These are phyloP conservation scores for Melinaea menophilus DNA, from an alignment of 2,888 invertebrate species.

Conservation along the genomic window DNA sequence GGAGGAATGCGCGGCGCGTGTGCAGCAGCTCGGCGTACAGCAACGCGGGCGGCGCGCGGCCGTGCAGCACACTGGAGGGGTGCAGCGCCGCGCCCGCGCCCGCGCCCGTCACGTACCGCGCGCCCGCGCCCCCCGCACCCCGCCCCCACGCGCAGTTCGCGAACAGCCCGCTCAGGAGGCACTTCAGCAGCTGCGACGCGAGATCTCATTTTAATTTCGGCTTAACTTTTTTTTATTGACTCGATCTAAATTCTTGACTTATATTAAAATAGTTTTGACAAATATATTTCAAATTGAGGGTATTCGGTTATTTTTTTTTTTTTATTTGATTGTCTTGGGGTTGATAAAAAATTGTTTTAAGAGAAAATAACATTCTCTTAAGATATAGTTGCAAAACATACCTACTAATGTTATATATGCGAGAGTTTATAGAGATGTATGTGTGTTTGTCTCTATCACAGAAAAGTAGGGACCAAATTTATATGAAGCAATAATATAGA, in stretches of 20 bases:
- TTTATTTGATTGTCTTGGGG: too few species aligned
- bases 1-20: conserved; percentile 88
- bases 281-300: too few species aligned
- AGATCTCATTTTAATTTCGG: background rate
- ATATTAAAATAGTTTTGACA: too few species aligned
- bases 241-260: background rate
- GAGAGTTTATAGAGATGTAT: too few species aligned
- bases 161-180: conserved; percentile 88
- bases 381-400: too few species aligned
- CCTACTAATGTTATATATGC: too few species aligned
- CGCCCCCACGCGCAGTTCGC: conserved; percentile 90
- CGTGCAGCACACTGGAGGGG: conserved; percentile 86
- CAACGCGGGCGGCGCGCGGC: conserved; percentile 82
- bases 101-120: conserved; percentile 64
- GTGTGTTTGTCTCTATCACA: too few species aligned
- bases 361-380: too few species aligned
- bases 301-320: too few species aligned
- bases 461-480: too few species aligned
- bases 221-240: background rate
- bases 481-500: too few species aligned
- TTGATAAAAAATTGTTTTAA: too few species aligned
- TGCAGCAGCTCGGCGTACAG: conserved; percentile 93
- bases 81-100: conserved; percentile 84
- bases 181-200: conserved; percentile 79
- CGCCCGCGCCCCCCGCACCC: conserved; percentile 83